Evolutionary conservation across 2,888 invertebrate genomes (phyloP).

Genomic region (Linyphia triangularis): DNA sequence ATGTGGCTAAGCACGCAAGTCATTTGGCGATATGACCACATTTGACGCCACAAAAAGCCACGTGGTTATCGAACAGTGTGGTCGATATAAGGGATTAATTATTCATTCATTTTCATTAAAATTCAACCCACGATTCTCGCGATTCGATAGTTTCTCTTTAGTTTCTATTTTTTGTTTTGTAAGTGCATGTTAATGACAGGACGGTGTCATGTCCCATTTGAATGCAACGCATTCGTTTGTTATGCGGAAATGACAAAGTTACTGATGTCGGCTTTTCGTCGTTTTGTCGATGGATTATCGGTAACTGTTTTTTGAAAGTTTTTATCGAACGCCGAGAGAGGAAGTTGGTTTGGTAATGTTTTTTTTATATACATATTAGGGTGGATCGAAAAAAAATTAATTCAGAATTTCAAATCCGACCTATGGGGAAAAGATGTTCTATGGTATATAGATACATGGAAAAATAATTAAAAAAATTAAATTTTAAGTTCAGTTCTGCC

Average conservation of each 20-base stretch:
- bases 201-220: neutral
- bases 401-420: too few relatives aligned
- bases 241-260: neutral
- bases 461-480: too few relatives aligned
- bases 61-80: neutral
- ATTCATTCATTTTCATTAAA: neutral
- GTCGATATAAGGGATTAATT: neutral
- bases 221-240: neutral
- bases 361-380: too few relatives aligned
- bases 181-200: neutral
- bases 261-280: neutral
- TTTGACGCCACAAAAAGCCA: neutral
- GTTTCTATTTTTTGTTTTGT: too few relatives aligned
- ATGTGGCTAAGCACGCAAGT: neutral
- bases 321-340: too few relatives aligned
- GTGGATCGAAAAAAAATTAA: too few relatives aligned
- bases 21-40: too few relatives aligned
- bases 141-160: neutral
- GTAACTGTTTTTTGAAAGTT: too few relatives aligned
- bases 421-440: too few relatives aligned
- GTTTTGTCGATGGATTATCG: neutral
- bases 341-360: too few relatives aligned
- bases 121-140: neutral
- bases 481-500: too few relatives aligned
- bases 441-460: too few relatives aligned